Evolutionary conservation across 2,888 invertebrate genomes (phyloP), one percentile per base, ranked within the genome.

Genomic region (Hirtodrosophila trivittata): DNA sequence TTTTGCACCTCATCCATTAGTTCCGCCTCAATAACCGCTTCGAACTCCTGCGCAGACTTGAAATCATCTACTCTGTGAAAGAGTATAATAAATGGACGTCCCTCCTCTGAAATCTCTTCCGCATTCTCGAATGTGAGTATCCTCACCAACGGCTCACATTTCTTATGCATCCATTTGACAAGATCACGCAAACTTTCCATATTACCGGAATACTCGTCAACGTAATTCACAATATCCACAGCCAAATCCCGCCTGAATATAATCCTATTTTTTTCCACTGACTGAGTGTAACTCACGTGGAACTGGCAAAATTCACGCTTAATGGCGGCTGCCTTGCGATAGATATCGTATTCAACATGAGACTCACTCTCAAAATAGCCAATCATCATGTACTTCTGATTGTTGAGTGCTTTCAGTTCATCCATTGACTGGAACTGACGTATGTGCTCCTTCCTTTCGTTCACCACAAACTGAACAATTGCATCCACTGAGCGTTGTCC

Each of bases 81-180:
- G 30, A 99, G 92, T 74, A 99, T 97, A 21, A 99, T 92, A 92
- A 99, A 98, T 0, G 99, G 99, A 80, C 98, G 90, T 18, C 98
- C 98, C 91, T 98, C 98, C 90, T 98, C 98, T 0, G 98, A 97
- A 16, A 98, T 91, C 90, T 98, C 98, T 91, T 99, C 99, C 0
- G 99, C 99, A 92, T 99, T 99, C 90, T 97, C 97, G 91, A 99
- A 99, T 0, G 98, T 99, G 51, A 99, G 98, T 91, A 98, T 98
- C 51, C 98, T 93, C 0, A 99, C 98, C 9, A 98, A 91, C 0
- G 98, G 98, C 30, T 97, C 95, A 89, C 99, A 99, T 87, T 96
- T 96, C 71, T 96, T 95, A 47, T 95, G 93, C 0, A 95, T 92
- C 98, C 98, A 98, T 52, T 93, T 92, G 75, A 94, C 92, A 21